phyloP scores from a whole-genome alignment of 2,797 vertebrate genomes.

The Dromococcyx pavoninus region DNA sequence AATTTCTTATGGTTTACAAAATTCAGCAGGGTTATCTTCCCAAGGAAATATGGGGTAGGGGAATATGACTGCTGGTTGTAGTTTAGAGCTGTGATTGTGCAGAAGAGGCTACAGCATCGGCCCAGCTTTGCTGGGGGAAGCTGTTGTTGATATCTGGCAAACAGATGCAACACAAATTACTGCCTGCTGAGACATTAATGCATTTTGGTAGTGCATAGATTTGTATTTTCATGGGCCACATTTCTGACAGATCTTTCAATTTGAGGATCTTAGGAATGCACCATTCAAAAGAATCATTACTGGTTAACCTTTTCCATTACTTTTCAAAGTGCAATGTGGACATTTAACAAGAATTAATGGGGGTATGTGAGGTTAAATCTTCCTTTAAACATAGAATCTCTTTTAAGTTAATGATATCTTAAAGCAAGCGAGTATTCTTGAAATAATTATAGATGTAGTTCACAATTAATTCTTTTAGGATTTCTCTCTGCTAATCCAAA shows the following conservation, averaged over 20 bases:
- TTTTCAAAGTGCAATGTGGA: slow-evolving; percentile 13
- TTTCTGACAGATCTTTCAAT: slow-evolving; percentile 37
- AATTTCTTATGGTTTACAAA: not conserved
- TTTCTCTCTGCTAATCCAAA: slow-evolving; percentile 40
- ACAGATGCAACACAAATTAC: not conserved
- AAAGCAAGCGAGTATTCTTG: slow-evolving; percentile 39
- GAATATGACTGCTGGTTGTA: accelerated
- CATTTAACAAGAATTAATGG: slow-evolving; percentile 2
- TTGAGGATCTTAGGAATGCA: not conserved
- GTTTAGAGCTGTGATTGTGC: not conserved
- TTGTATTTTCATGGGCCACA: not conserved
- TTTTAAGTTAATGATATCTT: slow-evolving; percentile 55
- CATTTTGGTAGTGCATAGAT: not conserved
- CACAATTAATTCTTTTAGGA: slow-evolving; percentile 38
- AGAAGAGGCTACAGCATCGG: not conserved
- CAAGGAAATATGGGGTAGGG: not conserved
- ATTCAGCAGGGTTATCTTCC: not conserved
- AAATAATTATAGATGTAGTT: slow-evolving; percentile 36
- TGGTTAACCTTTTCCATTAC: slow-evolving; percentile 29
- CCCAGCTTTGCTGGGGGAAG: not conserved
- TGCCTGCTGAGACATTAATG: not conserved
- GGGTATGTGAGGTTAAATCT: slow-evolving; percentile 18
- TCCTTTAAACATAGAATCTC: slow-evolving; percentile 31
- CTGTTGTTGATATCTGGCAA: not conserved
- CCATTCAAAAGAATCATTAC: slow-evolving; percentile 11